Evolutionary conservation across 2,888 invertebrate genomes (phyloP).

Genomic region (Therioaphis trifolii): DNA sequence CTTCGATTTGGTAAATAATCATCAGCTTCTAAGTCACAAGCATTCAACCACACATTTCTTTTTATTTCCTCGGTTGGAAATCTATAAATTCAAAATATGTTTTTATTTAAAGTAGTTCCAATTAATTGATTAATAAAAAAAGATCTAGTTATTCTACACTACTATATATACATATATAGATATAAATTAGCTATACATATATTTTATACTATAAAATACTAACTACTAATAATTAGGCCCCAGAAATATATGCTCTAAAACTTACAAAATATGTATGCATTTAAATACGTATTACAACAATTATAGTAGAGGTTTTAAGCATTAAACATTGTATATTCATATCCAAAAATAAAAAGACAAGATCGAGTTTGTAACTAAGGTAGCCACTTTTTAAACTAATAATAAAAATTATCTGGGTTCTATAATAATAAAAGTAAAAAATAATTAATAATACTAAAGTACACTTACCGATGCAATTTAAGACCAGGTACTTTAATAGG

Average conservation of each 20-base stretch:
- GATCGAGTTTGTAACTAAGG: too few species aligned
- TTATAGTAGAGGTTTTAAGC: too few species aligned
- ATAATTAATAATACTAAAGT: neutral
- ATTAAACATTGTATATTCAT: too few species aligned
- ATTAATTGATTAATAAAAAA: neutral
- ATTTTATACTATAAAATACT: neutral
- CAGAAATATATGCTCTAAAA: too few species aligned
- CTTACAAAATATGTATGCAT: too few species aligned
- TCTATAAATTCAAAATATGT: slow-evolving; percentile 2
- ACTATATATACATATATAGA: neutral
- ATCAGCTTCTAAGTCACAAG: neutral
- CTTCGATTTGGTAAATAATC: neutral
- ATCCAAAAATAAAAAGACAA: too few species aligned
- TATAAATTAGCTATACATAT: slow-evolving; percentile 4
- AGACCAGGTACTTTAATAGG: neutral
- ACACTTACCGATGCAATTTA: neutral
- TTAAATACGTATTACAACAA: too few species aligned
- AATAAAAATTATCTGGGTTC: too few species aligned
- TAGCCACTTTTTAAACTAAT: too few species aligned
- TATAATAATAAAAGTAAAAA: slow-evolving; percentile 20
- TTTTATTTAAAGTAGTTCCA: neutral
- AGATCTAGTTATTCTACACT: neutral
- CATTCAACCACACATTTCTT: slow-evolving; percentile 1
- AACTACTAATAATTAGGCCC: too few species aligned
- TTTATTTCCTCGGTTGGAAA: neutral